phyloP scores from a whole-genome alignment of 2,113 vertebrate species.

The Hiodon alosoides region DNA sequence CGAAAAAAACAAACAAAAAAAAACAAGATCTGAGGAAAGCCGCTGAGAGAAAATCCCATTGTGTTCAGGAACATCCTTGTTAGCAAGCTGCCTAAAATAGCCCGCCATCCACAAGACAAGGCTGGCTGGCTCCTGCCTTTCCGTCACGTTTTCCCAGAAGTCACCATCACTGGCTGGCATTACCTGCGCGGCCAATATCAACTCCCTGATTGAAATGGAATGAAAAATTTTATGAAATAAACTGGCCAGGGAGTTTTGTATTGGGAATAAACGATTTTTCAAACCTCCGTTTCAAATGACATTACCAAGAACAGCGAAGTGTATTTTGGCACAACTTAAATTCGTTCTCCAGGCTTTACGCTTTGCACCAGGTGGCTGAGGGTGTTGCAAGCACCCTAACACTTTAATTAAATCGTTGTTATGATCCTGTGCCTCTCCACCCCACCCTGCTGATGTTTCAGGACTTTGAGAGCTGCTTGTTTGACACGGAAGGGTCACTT shows the following conservation, averaged over 20 bases:
- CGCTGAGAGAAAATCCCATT: constrained; percentile 3
- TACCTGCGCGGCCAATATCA: not conserved
- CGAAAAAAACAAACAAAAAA: not conserved
- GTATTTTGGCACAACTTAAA: too few relatives aligned
- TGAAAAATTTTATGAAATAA: too few relatives aligned
- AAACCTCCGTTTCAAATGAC: too few relatives aligned
- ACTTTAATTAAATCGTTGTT: not conserved
- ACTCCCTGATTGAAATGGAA: not conserved
- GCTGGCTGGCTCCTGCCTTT: not conserved
- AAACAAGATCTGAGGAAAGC: not conserved
- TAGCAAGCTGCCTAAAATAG: not conserved
- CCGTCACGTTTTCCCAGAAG: not conserved
- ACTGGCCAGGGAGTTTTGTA: too few relatives aligned
- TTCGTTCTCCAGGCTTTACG: too few relatives aligned
- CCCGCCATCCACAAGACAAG: not conserved
- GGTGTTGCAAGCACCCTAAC: too few relatives aligned
- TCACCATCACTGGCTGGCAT: not conserved
- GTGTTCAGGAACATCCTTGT: not conserved
- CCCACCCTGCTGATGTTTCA: constrained; percentile 35
- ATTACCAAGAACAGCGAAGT: too few relatives aligned
- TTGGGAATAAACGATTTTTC: too few relatives aligned
- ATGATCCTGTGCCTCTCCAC: not conserved
- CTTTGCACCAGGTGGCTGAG: too few relatives aligned
- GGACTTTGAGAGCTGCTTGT: constrained; percentile 61
- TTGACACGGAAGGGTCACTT: constrained; percentile 45